Evolutionary conservation across 2,797 vertebrate genomes (phyloP).

Genomic region (Enteromius treurensis): DNA sequence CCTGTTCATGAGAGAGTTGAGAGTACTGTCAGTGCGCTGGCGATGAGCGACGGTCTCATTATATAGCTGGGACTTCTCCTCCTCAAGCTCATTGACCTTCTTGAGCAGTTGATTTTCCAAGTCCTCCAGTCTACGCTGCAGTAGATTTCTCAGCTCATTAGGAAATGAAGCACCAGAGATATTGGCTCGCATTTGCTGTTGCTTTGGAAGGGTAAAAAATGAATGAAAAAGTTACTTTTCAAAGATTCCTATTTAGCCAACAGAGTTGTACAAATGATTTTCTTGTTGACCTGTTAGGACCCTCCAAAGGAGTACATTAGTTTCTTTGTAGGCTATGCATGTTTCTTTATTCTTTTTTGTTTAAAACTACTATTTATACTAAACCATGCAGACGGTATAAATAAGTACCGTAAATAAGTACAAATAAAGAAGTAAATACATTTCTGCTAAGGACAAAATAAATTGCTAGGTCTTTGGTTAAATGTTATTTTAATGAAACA

Average conservation of each 20-base stretch:
- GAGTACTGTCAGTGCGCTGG: conserved; percentile 87
- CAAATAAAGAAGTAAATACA: neutral
- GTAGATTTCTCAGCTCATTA: conserved; percentile 87
- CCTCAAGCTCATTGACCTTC: conserved; percentile 92
- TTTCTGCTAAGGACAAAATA: neutral
- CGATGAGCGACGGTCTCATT: conserved; percentile 92
- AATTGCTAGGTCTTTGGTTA: neutral
- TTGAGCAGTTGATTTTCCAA: conserved; percentile 91
- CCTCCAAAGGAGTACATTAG: neutral
- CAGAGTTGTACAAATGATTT: neutral
- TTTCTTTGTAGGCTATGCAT: neutral
- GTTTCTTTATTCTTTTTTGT: neutral
- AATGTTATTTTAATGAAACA: no score
- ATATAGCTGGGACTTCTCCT: conserved; percentile 92
- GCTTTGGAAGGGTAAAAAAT: conserved; percentile 54
- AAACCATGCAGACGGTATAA: neutral
- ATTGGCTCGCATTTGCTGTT: conserved; percentile 92
- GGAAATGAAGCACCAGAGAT: conserved; percentile 84
- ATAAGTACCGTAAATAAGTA: no score
- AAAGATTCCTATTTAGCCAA: neutral
- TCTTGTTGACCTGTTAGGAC: neutral
- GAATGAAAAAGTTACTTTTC: neutral
- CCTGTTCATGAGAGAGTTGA: conserved; percentile 89
- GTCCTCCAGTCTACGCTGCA: conserved; percentile 89
- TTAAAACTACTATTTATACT: neutral